phyloP scores from a whole-genome alignment of 2,797 vertebrate species.

The Zalophus californianus region DNA sequence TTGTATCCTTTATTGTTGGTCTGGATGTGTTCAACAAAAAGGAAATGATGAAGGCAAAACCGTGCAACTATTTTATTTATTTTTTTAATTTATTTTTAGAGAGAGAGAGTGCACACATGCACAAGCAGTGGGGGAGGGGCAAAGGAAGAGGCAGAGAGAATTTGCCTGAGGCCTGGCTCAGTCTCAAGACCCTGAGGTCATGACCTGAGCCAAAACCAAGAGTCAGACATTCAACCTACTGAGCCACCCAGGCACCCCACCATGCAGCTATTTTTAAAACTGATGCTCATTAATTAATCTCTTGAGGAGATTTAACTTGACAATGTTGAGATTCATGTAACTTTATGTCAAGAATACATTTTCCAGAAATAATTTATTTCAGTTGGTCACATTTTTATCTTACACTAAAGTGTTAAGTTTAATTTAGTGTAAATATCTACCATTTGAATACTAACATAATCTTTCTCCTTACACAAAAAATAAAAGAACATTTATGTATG shows the following conservation, averaged over 20 bases:
- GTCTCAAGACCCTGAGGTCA: not conserved
- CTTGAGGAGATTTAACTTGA: not conserved
- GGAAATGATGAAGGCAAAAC: slow-evolving; percentile 24
- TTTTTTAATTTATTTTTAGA: not conserved
- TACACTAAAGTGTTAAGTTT: not conserved
- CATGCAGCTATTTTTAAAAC: not conserved
- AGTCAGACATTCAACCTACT: not conserved
- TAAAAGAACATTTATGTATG: not conserved
- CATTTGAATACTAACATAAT: not conserved
- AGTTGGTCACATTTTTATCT: slow-evolving; percentile 29
- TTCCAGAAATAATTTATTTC: slow-evolving; percentile 54
- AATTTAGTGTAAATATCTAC: not conserved
- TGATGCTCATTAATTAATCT: not conserved
- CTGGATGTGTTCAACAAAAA: slow-evolving; percentile 4
- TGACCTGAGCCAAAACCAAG: not conserved
- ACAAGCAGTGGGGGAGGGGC: not conserved
- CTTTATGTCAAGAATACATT: not conserved
- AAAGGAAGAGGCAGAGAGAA: not conserved
- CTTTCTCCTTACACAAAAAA: slow-evolving; percentile 41
- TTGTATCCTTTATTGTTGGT: not conserved
- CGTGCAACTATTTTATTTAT: not conserved
- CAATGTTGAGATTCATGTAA: not conserved
- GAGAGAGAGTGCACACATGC: not conserved
- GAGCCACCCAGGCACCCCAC: not conserved
- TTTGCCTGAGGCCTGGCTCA: not conserved